A percentile compares a stretch with the other conserved stretches of the same genome.
Conservation (phyloP, 1,140 invertebrate species). For the Magallana ariakensis region DNA sequence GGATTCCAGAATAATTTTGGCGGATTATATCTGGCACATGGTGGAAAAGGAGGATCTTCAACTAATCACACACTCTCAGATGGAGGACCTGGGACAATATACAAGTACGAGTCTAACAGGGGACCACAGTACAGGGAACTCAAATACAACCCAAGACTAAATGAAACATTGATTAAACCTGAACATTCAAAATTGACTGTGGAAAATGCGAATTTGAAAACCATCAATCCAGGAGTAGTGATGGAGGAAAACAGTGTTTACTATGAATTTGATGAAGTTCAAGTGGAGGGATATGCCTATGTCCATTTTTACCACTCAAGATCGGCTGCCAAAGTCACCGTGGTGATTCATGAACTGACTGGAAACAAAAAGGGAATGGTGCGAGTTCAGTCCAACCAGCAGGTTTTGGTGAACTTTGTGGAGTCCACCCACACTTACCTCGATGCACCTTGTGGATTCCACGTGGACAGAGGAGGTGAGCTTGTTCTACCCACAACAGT, state of each 20-base stretch:
- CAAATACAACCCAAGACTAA: slow-evolving; percentile 71
- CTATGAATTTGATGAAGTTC: slow-evolving; percentile 75
- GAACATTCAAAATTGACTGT: slow-evolving; percentile 70
- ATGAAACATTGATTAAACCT: slow-evolving; percentile 66
- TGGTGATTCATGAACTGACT: slow-evolving; percentile 69
- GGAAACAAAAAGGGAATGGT: slow-evolving; percentile 72
- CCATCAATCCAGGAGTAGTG: slow-evolving; percentile 69
- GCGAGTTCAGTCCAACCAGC: slow-evolving; percentile 65
- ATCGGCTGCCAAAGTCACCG: slow-evolving; percentile 63
- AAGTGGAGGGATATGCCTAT: slow-evolving; percentile 71
- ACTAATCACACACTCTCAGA: slow-evolving; percentile 40
- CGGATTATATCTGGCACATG: slow-evolving; percentile 65
- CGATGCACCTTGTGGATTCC: slow-evolving; percentile 72
- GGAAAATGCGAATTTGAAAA: slow-evolving; percentile 64
- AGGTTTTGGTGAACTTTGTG: slow-evolving; percentile 69
- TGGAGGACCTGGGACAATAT: slow-evolving; percentile 72
- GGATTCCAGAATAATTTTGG: slow-evolving; percentile 65
- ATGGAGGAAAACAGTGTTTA: slow-evolving; percentile 69
- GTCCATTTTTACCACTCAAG: slow-evolving; percentile 72
- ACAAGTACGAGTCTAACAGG: slow-evolving; percentile 71
- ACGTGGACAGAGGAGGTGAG: slow-evolving; percentile 70
- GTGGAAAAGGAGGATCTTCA: slow-evolving; percentile 56
- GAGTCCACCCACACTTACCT: slow-evolving; percentile 72
- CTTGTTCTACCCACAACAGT: slow-evolving; percentile 67
- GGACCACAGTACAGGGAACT: slow-evolving; percentile 72